Evolutionary conservation across 2,888 invertebrate species (phyloP).

Genomic region (Melieria omissa): DNA sequence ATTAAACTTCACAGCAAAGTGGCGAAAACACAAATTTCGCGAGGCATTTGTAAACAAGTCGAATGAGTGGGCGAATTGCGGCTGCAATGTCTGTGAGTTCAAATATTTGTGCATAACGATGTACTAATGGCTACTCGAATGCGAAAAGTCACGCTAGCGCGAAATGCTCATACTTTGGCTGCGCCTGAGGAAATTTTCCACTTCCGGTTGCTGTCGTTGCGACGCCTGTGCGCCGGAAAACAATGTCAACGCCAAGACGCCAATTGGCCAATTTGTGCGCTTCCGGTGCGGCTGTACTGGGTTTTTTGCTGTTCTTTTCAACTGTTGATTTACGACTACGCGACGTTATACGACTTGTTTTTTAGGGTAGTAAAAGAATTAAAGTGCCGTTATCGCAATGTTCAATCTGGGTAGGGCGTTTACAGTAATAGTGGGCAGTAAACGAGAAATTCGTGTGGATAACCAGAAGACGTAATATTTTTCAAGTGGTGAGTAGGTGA

Average conservation of each 20-base stretch:
- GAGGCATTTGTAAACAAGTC: no score
- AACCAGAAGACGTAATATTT: no score
- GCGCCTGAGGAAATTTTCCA: conserved; percentile 7
- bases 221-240: conserved; percentile 1
- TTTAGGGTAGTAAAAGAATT: no score
- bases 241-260: not conserved
- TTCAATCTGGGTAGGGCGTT: no score
- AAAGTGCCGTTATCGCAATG: no score
- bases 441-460: no score
- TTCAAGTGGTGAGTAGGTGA: no score
- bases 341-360: no score
- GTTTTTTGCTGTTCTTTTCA: not conserved
- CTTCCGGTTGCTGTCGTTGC: not conserved
- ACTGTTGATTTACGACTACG: not conserved
- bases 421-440: no score
- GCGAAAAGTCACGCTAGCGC: conserved; percentile 21
- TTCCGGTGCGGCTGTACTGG: not conserved
- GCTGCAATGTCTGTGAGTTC: not conserved
- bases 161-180: conserved; percentile 7
- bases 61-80: no score
- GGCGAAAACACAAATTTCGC: no score
- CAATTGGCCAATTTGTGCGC: conserved; percentile 22
- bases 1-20: no score
- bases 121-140: conserved; percentile 20
- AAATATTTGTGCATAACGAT: conserved; percentile 8